Conservation (phyloP, 1,140 invertebrate species). For the Hyposmocoma kahamanoa region DNA sequence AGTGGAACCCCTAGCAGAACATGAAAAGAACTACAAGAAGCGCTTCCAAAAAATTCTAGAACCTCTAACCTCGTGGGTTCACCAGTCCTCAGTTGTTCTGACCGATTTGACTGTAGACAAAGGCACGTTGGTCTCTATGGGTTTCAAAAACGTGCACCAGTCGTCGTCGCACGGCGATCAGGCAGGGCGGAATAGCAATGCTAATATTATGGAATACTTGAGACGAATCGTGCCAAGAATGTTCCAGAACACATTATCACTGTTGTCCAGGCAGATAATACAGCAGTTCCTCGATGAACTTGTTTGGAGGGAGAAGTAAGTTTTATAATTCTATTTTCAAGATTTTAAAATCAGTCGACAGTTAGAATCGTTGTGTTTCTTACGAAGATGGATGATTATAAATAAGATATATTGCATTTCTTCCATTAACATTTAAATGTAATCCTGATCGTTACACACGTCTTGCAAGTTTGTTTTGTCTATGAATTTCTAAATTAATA, state of each 20-base stretch:
- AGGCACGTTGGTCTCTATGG: slow-evolving; percentile 82
- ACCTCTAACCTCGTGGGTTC: slow-evolving; percentile 84
- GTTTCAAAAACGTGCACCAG: slow-evolving; percentile 84
- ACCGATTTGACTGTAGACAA: slow-evolving; percentile 90
- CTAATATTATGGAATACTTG: slow-evolving; percentile 90
- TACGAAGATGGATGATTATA: too few species aligned
- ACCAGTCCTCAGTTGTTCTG: slow-evolving; percentile 83
- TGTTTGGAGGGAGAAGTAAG: slow-evolving; percentile 79
- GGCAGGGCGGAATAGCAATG: slow-evolving; percentile 76
- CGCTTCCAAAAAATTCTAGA: slow-evolving; percentile 86
- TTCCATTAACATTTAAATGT: too few species aligned
- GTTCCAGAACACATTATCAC: slow-evolving; percentile 91
- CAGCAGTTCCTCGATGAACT: slow-evolving; percentile 93
- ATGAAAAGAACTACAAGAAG: slow-evolving; percentile 84
- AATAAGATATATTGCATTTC: too few species aligned
- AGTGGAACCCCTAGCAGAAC: slow-evolving; percentile 85
- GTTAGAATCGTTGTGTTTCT: too few species aligned
- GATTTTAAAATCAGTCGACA: too few species aligned
- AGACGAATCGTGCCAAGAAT: slow-evolving; percentile 89
- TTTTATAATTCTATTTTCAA: not conserved
- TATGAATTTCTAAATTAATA: too few species aligned
- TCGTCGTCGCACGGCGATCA: slow-evolving; percentile 76
- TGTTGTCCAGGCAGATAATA: slow-evolving; percentile 88
- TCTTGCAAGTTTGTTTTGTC: too few species aligned
- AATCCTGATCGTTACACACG: too few species aligned